Percentiles rank a stretch among this genome's conserved stretches.
phyloP scores from a whole-genome alignment of 2,113 vertebrate genomes.

The Sylvia atricapilla region DNA sequence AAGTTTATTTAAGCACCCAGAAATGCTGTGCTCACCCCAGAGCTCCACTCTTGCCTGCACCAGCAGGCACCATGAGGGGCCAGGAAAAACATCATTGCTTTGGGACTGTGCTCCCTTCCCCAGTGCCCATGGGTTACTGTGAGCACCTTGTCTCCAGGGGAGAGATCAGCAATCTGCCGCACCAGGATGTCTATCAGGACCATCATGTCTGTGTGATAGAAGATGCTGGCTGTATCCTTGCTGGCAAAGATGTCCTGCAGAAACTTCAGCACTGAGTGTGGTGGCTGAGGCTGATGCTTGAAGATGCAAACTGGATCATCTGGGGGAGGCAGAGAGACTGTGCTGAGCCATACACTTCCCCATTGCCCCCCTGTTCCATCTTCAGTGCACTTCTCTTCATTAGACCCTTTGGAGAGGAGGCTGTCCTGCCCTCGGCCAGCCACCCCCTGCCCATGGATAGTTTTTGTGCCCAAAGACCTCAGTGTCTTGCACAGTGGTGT shows the following conservation, averaged over 20 bases:
- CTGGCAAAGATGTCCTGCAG: slow-evolving; percentile 92
- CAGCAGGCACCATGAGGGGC: accelerated
- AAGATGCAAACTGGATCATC: slow-evolving; percentile 96
- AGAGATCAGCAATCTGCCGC: slow-evolving; percentile 94
- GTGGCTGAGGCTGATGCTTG: slow-evolving; percentile 88
- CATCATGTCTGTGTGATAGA: slow-evolving; percentile 98
- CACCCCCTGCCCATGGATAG: background rate
- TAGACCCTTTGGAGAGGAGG: background rate
- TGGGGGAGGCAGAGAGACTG: slow-evolving; percentile 29
- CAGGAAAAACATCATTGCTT: background rate
- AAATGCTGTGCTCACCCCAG: background rate
- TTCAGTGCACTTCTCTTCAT: background rate
- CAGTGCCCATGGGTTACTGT: background rate
- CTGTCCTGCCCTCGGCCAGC: background rate
- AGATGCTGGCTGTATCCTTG: slow-evolving; percentile 84
- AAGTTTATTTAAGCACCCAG: background rate
- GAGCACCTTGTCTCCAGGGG: slow-evolving; percentile 92
- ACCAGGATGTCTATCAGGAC: slow-evolving; percentile 97
- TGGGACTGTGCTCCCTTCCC: background rate
- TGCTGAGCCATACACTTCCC: background rate
- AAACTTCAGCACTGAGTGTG: slow-evolving; percentile 92
- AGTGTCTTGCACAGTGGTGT: background rate
- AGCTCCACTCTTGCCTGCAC: background rate
- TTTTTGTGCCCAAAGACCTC: background rate
- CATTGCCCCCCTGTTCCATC: accelerated